Percentiles rank a stretch among this genome's conserved stretches.
phyloP scores from a whole-genome alignment of 2,797 vertebrate genomes.

The Notolabrus celidotus region DNA sequence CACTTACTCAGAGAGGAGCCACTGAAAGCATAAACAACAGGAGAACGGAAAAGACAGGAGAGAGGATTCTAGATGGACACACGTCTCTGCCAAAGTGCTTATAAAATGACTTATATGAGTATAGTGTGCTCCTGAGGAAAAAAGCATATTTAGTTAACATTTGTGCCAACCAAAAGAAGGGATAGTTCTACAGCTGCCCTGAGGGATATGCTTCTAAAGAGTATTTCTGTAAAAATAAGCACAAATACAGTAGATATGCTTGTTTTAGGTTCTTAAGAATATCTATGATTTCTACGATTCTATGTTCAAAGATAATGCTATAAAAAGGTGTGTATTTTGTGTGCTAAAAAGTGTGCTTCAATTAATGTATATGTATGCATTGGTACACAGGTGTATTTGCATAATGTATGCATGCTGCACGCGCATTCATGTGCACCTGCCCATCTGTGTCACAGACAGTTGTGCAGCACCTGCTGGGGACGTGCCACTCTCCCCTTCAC shows the following conservation, averaged over 20 bases:
- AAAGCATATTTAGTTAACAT: constrained; percentile 25
- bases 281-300: background rate
- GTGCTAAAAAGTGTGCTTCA: background rate
- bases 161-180: constrained; percentile 19
- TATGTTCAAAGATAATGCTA: background rate
- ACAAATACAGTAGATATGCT: constrained; percentile 14
- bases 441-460: constrained; percentile 70
- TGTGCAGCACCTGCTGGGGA: constrained; percentile 73
- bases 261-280: constrained; percentile 16
- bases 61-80: constrained; percentile 21
- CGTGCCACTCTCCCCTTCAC: constrained; percentile 53
- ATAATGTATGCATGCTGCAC: constrained; percentile 68
- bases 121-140: constrained; percentile 20
- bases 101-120: constrained; percentile 27
- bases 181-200: constrained; percentile 18
- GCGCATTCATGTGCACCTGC: constrained; percentile 42
- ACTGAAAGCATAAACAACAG: constrained; percentile 43
- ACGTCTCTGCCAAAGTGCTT: constrained; percentile 21
- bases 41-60: constrained; percentile 43
- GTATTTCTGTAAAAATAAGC: constrained; percentile 20
- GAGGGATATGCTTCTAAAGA: constrained; percentile 13
- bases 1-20: constrained; percentile 32
- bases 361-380: constrained; percentile 45
- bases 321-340: background rate
- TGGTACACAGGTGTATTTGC: constrained; percentile 60